These are phyloP conservation scores for Sinocyclocheilus anophthalmus DNA, from an alignment of 2,113 vertebrate genomes.

Conservation along the genomic window DNA sequence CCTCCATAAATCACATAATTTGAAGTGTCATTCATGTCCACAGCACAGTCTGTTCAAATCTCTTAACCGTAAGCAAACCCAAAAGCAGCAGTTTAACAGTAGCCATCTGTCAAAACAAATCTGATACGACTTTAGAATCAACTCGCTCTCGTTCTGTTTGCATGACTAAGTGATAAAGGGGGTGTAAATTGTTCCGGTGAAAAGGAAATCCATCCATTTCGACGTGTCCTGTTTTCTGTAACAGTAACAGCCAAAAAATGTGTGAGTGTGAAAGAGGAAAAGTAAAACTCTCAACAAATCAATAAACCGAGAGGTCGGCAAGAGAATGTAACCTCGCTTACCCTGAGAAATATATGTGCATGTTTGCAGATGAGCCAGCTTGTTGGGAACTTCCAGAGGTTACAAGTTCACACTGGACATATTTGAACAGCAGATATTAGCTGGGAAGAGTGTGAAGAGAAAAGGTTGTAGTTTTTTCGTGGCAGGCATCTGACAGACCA, in stretches of 20 bases:
- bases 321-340: conserved; percentile 37
- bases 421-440: conserved; percentile 10
- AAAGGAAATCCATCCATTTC: conserved; percentile 21
- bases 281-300: conserved; percentile 39
- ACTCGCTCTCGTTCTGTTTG: not conserved
- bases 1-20: not conserved
- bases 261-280: conserved; percentile 21
- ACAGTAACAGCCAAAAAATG: not conserved
- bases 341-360: conserved; percentile 1
- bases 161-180: conserved; percentile 16
- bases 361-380: conserved; percentile 10
- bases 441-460: not conserved
- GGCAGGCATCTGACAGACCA: conserved; percentile 46
- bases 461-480: conserved; percentile 31
- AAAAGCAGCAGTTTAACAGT: conserved; percentile 15
- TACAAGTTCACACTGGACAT: conserved; percentile 41
- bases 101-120: conserved; percentile 36
- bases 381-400: conserved; percentile 37
- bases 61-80: not conserved
- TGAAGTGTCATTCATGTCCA: not conserved
- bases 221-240: conserved; percentile 12
- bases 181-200: conserved; percentile 11
- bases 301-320: conserved; percentile 29
- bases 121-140: not conserved
- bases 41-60: not conserved